A percentile compares a stretch with the other conserved stretches of the same genome.
Conservation (phyloP, 2,888 invertebrate species). For the Leptopilina syphax region DNA sequence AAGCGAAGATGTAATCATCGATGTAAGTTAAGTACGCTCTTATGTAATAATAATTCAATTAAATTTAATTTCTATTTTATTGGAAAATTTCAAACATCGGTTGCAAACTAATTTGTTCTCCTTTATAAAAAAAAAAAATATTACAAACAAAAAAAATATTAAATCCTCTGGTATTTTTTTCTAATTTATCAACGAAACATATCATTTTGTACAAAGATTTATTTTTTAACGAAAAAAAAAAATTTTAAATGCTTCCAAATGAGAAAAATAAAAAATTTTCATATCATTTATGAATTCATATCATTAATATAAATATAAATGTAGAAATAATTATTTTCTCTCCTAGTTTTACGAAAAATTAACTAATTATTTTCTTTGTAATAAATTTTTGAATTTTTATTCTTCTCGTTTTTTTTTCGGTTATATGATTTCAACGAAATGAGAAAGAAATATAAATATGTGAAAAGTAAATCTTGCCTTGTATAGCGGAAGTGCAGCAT, state of each 20-base stretch:
- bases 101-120: neutral
- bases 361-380: neutral
- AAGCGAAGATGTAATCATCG: conserved; percentile 16
- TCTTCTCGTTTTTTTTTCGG: neutral
- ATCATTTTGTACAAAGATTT: neutral
- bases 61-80: neutral
- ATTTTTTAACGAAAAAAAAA: neutral
- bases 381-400: neutral
- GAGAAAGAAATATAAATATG: conserved; percentile 10
- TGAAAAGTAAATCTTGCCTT: conserved; percentile 28
- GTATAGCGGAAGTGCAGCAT: neutral
- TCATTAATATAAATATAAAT: too few species aligned
- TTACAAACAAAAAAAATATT: neutral
- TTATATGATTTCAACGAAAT: neutral
- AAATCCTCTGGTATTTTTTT: neutral
- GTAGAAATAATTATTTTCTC: too few species aligned
- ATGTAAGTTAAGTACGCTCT: conserved; percentile 25
- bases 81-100: neutral
- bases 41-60: conserved; percentile 22
- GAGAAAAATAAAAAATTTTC: too few species aligned
- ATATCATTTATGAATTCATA: too few species aligned
- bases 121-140: too few species aligned
- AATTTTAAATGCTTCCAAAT: conserved; percentile 2
- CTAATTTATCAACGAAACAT: neutral
- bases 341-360: neutral